Evolutionary conservation across 2,888 invertebrate genomes (phyloP).

Genomic region (Hydrotaea diabolus): DNA sequence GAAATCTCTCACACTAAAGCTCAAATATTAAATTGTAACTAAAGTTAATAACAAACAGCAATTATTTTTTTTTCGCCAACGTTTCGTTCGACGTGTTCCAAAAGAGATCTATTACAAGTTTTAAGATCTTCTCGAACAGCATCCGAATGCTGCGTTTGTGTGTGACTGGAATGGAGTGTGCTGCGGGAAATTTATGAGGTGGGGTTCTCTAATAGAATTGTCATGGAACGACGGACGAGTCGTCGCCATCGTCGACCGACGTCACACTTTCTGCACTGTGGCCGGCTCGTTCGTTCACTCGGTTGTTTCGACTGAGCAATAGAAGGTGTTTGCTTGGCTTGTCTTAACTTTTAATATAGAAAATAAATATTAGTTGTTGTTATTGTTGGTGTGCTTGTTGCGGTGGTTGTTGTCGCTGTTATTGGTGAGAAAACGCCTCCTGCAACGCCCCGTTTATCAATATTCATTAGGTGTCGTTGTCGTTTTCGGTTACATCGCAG

Average conservation of each 20-base stretch:
- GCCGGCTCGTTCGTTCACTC: too few species aligned
- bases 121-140: constrained; percentile 10
- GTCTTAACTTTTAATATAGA: constrained; percentile 55
- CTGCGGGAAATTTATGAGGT: constrained; percentile 52
- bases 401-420: constrained; percentile 7
- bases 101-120: constrained; percentile 44
- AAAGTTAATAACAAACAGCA: constrained; percentile 59
- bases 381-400: constrained; percentile 38
- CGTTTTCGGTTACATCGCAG: background rate
- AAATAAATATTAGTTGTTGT: constrained; percentile 44
- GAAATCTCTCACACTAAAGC: background rate
- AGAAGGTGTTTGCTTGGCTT: constrained; percentile 58
- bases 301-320: background rate
- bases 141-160: background rate
- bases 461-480: constrained; percentile 78
- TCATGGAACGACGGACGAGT: constrained; percentile 39
- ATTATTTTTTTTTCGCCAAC: constrained; percentile 40
- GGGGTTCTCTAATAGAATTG: constrained; percentile 63
- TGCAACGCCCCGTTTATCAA: constrained; percentile 79
- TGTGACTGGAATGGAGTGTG: background rate
- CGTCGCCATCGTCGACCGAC: constrained; percentile 17
- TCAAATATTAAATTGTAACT: constrained; percentile 51
- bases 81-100: constrained; percentile 19
- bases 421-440: constrained; percentile 71
- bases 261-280: too few species aligned